Base-by-base conservation (phyloP, 2,888 invertebrate genomes). In the Clepsis dumicolana region DNA sequence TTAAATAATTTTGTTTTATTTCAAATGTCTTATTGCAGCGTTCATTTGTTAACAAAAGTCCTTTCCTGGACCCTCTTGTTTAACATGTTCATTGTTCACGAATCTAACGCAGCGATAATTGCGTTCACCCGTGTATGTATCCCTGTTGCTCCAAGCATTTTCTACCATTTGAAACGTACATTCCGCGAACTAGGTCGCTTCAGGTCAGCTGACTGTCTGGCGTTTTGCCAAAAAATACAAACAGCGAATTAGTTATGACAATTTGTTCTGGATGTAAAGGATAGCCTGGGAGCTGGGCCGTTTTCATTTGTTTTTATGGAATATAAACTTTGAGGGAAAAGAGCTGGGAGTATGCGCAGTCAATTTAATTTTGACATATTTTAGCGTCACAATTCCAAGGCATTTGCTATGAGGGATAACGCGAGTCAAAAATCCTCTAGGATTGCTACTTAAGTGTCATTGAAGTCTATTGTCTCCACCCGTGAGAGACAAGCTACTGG, bases 201-300 rank as follows among this genome's bases (percentile, higher is more conserved):
- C 44, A 53, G 56, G 60, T 48, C 60, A 61, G 48, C 60, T 3
- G 48, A 21, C 21, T 48, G 60, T 21, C 59, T 68, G 68, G 68
- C 57, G 4, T 0, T 8, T 1, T 16, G 68, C 68, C 68, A 68
- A 44, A 57, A 59, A 68, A 68, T 68, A 68, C 68, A 64, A 68
- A 68, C 53, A 64, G 32, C 10, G 68, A 59, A 68, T 68, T 68
- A 68, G 68, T 68, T 68, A 68, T 64, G 64, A 68, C 64, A 68
- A 68, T 68, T 68, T 68, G 64, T 59, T 59, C 65, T 48, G 53
- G 50, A 53, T 67, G 67, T 57, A 52, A 68, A 64, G 68, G 59
- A 64, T 68, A 50, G 59, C 29, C 21, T 50, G 62, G 16, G 52
- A 52, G 48, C 53, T 50, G 25, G 32, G 54, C 50, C 29, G 54